A percentile compares a stretch with the other conserved stretches of the same genome.
These are phyloP conservation scores for Drosophila mercatorum DNA, from an alignment of 2,888 invertebrate species.

Conservation along the genomic window DNA sequence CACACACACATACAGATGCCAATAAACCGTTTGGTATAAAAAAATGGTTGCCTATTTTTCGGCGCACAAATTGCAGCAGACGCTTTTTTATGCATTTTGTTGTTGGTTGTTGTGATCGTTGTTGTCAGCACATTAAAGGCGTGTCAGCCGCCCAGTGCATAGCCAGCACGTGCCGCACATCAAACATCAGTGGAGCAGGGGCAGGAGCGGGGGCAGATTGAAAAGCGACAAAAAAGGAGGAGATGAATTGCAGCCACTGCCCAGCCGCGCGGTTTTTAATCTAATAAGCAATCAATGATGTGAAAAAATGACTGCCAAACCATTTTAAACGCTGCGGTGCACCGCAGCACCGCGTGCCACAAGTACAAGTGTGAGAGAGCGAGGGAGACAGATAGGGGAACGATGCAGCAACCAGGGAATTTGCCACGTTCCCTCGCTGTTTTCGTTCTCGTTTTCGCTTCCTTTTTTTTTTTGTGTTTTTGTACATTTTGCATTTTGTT, in stretches of 20 bases:
- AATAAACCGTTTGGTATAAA: slow-evolving; percentile 40
- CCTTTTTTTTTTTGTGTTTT: slow-evolving; percentile 12
- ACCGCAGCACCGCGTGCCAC: slow-evolving; percentile 38
- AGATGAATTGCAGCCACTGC: slow-evolving; percentile 19
- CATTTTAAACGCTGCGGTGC: slow-evolving; percentile 77
- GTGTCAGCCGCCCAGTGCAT: slow-evolving; percentile 39
- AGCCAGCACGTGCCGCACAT: slow-evolving; percentile 64
- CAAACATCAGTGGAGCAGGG: slow-evolving; percentile 26
- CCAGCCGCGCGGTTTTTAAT: slow-evolving; percentile 72
- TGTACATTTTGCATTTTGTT: slow-evolving; percentile 49
- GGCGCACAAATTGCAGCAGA: slow-evolving; percentile 74
- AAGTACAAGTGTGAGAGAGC: background rate
- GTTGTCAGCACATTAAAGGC: slow-evolving; percentile 68
- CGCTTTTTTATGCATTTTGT: slow-evolving; percentile 53
- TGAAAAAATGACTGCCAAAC: slow-evolving; percentile 80
- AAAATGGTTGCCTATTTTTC: slow-evolving; percentile 66
- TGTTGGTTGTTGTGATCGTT: slow-evolving; percentile 35
- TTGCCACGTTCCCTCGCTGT: slow-evolving; percentile 26
- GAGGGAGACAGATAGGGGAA: background rate
- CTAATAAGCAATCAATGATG: slow-evolving; percentile 82
- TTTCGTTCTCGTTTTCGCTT: background rate
- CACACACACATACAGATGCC: background rate
- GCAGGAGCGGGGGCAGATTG: background rate
- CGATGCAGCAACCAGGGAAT: slow-evolving; percentile 17
- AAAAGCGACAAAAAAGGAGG: slow-evolving; percentile 26